Evolutionary conservation across 2,113 vertebrate species (phyloP), one percentile per base, ranked within the genome.

Genomic region (Sciurus niger): DNA sequence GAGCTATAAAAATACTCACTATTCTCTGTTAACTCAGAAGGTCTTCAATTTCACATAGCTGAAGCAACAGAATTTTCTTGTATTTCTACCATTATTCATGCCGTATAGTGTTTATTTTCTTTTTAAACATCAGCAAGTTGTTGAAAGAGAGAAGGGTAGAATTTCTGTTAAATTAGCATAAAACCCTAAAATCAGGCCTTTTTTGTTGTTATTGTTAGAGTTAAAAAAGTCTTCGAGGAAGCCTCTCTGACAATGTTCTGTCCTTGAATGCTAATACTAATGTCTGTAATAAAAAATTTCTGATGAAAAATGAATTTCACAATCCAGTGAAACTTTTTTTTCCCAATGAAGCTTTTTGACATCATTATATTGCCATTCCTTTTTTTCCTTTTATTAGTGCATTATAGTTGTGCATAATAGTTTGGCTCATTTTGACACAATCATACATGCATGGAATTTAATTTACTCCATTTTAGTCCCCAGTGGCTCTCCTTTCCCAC

Each of bases 211-310:
- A 32, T 83, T 90, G 53, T 68, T 90, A 3, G 40, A 51, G 32
- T 88, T 92, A 77, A 91, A 84, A 74, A 58, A 48, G 6, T 97
- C n/a, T 90, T 80, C 58, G n/a, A 78, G 34, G n/a, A 97, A 92
- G 68, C 85, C 55, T 86, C 37, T n/a, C 67, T 95, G 37, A 73
- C 37, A 72, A 6, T 89, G 37, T 94, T 83, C 51, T 95, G 32
- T 58, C 53, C 73, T 94, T 72, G 32, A 95, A 85, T 85, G 43
- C 55, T 85, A 74, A 67, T 94, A 6, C 40, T 40, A 40, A 40
- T 40, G 40, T 79, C 37, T 83, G 2, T 30, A 73, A 25, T 83
- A 10, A 70, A 51, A 51, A 82, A 78, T 89, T 95, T 94, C 85
- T 94, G 34, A 65, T 53, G 51, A 37, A 85, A 40, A 89, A 46